Evolutionary conservation across 2,797 vertebrate species (phyloP), one percentile per base, ranked within the genome.

Genomic region (Coluber constrictor): DNA sequence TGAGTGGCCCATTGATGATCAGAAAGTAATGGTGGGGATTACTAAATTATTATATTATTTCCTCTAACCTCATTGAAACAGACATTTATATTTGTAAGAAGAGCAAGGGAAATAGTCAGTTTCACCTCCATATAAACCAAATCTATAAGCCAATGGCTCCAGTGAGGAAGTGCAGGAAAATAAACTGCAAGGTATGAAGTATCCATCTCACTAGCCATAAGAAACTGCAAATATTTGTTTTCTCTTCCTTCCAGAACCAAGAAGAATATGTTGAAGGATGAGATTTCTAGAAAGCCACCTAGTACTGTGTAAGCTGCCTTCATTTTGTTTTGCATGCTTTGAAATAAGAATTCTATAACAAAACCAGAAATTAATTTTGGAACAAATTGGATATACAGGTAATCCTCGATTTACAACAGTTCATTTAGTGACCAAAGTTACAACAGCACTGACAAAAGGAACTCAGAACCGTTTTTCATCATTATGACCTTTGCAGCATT

Each of bases 261-360:
- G 93, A 97, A 96, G 92, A 92, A 90, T 90, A 54, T 88, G 86
- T 27, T 92, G 55, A 97, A 96, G 95, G 97, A 95, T 88, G 91
- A 74, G 92, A 79, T 74, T 95, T 93, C 95, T 87, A 94, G 90
- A 94, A 98, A 95, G 91, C 88, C 96, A 86, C 59, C 97, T 37
- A 97, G 95, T 92, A 74, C 96, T 95, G 95, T 94, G 98, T 98
- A 97, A 96, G 98, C 96, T 93, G 93, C 94, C 8, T 92, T 96
- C 27, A 8, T 0, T 90, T 95, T 15, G n/a, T 90, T 95, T 93
- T 94, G 94, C 15, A 91, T 93, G 55, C n/a, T 60, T 70, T 29
- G 27, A 37, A 18, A 55, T 87, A 12, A 47, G 60, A 86, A 37
- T 29, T n/a, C 86, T 56, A 7, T 55, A n/a, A 12, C 10, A 83